These are phyloP conservation scores for Sepiola atlantica DNA, from an alignment of 2,888 invertebrate species.

Conservation along the genomic window DNA sequence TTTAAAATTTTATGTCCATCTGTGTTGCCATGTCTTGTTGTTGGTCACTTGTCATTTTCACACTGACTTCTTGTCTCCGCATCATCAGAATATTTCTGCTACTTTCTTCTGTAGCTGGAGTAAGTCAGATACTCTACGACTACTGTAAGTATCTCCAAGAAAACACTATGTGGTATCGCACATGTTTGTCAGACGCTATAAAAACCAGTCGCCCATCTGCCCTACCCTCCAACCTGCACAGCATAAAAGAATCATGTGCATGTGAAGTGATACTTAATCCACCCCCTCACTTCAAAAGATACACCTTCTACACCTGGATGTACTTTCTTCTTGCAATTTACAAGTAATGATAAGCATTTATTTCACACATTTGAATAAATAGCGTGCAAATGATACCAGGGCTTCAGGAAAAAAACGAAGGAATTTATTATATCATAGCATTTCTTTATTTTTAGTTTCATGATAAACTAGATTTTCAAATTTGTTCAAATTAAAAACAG, in stretches of 20 bases:
- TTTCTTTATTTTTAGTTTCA: not conserved
- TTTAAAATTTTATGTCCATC: not conserved
- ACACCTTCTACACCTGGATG: not conserved
- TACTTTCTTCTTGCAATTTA: constrained; percentile 32
- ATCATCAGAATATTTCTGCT: constrained; percentile 35
- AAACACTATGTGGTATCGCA: constrained; percentile 6
- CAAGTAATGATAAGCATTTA: not conserved
- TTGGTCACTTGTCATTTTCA: not conserved
- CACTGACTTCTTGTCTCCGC: not conserved
- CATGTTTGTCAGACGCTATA: constrained; percentile 7
- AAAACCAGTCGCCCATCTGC: not conserved
- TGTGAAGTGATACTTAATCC: not conserved
- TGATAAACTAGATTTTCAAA: not conserved
- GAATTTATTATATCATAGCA: not conserved
- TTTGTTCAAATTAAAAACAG: not conserved
- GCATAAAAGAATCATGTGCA: constrained; percentile 32
- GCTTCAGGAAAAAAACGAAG: not conserved
- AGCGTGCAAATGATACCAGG: not conserved
- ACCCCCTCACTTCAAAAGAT: constrained; percentile 15
- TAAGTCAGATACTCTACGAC: constrained; percentile 46
- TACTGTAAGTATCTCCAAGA: constrained; percentile 44
- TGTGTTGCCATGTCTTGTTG: not conserved
- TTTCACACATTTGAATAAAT: not conserved
- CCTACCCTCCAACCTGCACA: not conserved
- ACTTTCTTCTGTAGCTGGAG: constrained; percentile 46